phyloP scores from a whole-genome alignment of 2,113 vertebrate genomes.

The Etheostoma cragini region DNA sequence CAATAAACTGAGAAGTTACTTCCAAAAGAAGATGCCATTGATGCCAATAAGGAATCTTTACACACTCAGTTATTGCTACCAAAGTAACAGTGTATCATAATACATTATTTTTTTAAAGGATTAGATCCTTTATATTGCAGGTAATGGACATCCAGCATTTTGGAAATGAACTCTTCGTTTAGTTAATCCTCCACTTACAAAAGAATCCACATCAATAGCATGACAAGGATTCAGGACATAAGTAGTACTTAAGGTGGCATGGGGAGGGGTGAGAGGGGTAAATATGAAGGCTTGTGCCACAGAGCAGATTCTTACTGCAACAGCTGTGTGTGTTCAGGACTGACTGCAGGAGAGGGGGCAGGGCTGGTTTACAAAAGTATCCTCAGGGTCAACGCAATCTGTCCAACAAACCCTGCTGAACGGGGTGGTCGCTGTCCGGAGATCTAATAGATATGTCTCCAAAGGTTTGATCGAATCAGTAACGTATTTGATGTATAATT shows the following conservation, averaged over 20 bases:
- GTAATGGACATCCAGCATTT: neutral
- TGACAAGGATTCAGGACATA: slow-evolving; percentile 28
- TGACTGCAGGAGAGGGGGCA: slow-evolving; percentile 56
- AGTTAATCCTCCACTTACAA: slow-evolving; percentile 48
- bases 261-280: neutral
- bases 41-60: neutral
- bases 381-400: neutral
- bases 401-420: neutral
- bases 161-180: slow-evolving; percentile 7
- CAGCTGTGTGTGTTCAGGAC: slow-evolving; percentile 51
- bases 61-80: neutral
- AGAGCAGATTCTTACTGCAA: slow-evolving; percentile 57
- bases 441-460: neutral
- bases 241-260: slow-evolving; percentile 8
- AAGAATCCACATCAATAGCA: slow-evolving; percentile 44
- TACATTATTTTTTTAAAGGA: neutral
- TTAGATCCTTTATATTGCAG: neutral
- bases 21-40: slow-evolving; percentile 18
- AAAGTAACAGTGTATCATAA: neutral
- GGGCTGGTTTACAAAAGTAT: neutral
- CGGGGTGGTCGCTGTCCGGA: neutral
- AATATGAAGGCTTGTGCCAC: slow-evolving; percentile 41
- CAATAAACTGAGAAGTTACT: neutral
- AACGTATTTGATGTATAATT: neutral
- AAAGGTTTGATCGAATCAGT: neutral